Evolutionary conservation across 2,888 invertebrate species (phyloP).

Genomic region (Lagria hirta): DNA sequence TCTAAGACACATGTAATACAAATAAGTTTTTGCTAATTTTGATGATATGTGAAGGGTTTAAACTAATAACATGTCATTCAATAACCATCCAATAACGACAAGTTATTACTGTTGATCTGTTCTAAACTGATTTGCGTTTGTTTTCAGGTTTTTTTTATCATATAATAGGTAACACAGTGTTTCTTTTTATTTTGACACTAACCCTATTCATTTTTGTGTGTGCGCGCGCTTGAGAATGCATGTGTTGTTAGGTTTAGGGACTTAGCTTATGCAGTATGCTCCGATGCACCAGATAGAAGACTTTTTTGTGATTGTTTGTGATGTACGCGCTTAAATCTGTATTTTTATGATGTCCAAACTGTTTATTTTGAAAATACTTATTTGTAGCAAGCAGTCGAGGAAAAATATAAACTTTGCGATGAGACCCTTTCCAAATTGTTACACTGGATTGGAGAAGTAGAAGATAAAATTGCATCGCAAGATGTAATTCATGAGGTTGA

Average conservation of each 20-base stretch:
- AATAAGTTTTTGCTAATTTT: too few relatives aligned
- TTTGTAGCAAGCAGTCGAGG: conserved; percentile 91
- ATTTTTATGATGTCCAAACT: conserved; percentile 2
- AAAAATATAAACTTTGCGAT: conserved; percentile 89
- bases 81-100: too few relatives aligned
- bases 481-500: conserved; percentile 84
- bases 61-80: too few relatives aligned
- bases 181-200: conserved; percentile 43
- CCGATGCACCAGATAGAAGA: not conserved
- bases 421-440: conserved; percentile 81
- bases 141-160: conserved; percentile 39
- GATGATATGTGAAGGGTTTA: too few relatives aligned
- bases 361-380: conserved; percentile 5
- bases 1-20: too few relatives aligned
- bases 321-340: conserved; percentile 3
- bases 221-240: conserved; percentile 54
- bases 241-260: conserved; percentile 52
- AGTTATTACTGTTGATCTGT: conserved; percentile 15
- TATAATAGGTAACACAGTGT: conserved; percentile 42
- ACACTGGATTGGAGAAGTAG: conserved; percentile 84
- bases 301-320: not conserved
- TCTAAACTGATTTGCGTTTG: conserved; percentile 28
- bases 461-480: conserved; percentile 80
- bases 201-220: conserved; percentile 46
- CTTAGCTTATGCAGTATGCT: conserved; percentile 37